Conservation (phyloP, 2,113 vertebrate species). For the Miniopterus natalensis region DNA sequence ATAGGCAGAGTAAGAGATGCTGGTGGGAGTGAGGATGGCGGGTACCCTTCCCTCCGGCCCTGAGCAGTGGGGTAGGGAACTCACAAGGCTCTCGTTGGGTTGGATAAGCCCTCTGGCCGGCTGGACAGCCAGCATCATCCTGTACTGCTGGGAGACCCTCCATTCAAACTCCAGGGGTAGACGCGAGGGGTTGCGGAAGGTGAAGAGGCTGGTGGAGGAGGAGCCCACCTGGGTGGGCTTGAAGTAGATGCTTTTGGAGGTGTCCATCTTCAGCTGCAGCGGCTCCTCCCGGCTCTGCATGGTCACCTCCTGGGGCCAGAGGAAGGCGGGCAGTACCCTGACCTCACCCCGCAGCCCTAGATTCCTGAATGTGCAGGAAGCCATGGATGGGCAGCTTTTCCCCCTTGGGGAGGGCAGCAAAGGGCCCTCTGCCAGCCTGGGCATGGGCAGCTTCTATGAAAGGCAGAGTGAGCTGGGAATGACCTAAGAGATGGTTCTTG, state of each 20-base stretch:
- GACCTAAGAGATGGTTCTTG: slow-evolving; percentile 12
- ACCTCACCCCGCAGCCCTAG: not conserved
- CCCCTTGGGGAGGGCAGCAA: not conserved
- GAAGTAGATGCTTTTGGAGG: slow-evolving; percentile 90
- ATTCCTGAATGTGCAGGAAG: not conserved
- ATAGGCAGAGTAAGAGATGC: not conserved
- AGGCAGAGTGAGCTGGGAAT: not conserved
- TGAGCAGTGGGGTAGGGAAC: not conserved
- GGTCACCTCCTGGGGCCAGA: slow-evolving; percentile 89
- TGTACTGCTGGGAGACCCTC: slow-evolving; percentile 88
- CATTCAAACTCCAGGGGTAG: slow-evolving; percentile 93
- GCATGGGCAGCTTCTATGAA: not conserved
- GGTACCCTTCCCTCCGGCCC: not conserved
- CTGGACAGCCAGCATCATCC: slow-evolving; percentile 88
- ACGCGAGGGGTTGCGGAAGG: slow-evolving; percentile 91
- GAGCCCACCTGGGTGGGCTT: slow-evolving; percentile 91
- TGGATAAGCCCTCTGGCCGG: slow-evolving; percentile 91
- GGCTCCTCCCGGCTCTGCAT: slow-evolving; percentile 90
- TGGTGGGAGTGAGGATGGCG: not conserved
- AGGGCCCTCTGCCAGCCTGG: not conserved
- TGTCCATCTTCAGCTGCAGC: slow-evolving; percentile 89
- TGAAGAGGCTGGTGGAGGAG: slow-evolving; percentile 85
- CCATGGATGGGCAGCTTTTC: not conserved
- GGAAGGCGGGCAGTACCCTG: not conserved
- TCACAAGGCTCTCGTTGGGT: slow-evolving; percentile 93